Evolutionary conservation across 2,113 vertebrate genomes (phyloP).

Genomic region (Anas platyrhynchos): DNA sequence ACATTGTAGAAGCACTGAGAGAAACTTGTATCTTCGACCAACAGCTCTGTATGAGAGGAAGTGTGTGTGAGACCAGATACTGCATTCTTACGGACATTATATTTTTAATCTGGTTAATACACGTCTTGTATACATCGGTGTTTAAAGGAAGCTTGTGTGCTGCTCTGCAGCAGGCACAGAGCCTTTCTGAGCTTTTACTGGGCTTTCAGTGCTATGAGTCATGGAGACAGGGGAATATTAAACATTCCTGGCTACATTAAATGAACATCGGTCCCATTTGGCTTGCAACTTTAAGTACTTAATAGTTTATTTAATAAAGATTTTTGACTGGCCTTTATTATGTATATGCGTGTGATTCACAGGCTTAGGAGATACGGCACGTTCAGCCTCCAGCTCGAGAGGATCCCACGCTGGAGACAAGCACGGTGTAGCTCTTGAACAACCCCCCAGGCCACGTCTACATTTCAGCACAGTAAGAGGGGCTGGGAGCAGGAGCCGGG

Average conservation of each 20-base stretch:
- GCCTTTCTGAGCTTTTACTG: background rate
- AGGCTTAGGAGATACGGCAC: background rate
- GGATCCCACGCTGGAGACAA: background rate
- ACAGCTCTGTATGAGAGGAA: background rate
- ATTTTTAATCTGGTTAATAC: background rate
- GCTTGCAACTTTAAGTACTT: constrained; percentile 1
- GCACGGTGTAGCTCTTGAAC: background rate
- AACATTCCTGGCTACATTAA: constrained; percentile 4
- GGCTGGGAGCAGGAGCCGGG: background rate
- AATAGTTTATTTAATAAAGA: constrained; percentile 3
- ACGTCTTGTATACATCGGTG: background rate
- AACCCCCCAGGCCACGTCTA: background rate
- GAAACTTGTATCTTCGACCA: background rate
- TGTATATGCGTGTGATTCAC: background rate
- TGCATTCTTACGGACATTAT: background rate
- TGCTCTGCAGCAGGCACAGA: fast-evolving
- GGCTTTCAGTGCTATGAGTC: background rate
- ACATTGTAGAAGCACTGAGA: background rate
- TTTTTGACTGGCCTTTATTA: background rate
- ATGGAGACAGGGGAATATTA: background rate
- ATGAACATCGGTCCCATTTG: background rate
- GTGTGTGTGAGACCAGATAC: background rate
- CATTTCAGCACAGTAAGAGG: background rate
- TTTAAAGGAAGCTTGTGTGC: background rate
- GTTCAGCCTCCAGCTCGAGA: background rate